Evolutionary conservation across 2,888 invertebrate genomes (phyloP).

Genomic region (Pogonocherus hispidulus): DNA sequence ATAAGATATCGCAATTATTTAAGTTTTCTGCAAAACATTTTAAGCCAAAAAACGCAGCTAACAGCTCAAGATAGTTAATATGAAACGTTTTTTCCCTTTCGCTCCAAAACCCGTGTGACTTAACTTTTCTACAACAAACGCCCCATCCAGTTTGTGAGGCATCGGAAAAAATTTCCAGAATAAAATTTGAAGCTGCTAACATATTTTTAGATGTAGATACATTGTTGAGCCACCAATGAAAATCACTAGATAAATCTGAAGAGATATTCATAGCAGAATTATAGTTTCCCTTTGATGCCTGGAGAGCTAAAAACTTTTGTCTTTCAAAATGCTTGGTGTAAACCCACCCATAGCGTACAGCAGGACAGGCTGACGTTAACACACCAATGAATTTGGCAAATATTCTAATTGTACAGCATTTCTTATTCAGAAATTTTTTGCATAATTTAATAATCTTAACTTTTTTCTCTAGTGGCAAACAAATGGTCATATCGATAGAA

Average conservation of each 20-base stretch:
- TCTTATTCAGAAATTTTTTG: background rate
- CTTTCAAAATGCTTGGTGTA: background rate
- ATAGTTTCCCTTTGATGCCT: too few relatives aligned
- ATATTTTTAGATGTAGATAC: too few relatives aligned
- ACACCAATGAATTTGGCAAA: constrained; percentile 3
- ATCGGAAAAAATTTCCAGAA: background rate
- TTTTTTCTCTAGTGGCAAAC: background rate
- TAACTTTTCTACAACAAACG: background rate
- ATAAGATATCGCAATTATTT: too few relatives aligned
- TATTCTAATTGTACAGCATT: background rate
- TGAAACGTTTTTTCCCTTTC: background rate
- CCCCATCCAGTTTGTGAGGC: background rate
- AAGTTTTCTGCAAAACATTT: background rate
- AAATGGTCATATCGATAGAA: background rate
- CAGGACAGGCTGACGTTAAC: background rate
- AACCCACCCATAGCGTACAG: background rate
- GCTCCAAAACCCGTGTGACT: background rate
- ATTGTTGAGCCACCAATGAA: background rate
- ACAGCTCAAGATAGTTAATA: background rate
- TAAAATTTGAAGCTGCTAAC: too few relatives aligned
- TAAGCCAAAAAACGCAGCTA: background rate
- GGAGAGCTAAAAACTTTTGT: background rate
- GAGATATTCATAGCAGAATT: background rate
- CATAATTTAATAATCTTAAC: background rate
- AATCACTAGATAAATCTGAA: too few relatives aligned